These are phyloP conservation scores for Muschampia plurimacula DNA, from an alignment of 2,888 invertebrate genomes.

Conservation along the genomic window DNA sequence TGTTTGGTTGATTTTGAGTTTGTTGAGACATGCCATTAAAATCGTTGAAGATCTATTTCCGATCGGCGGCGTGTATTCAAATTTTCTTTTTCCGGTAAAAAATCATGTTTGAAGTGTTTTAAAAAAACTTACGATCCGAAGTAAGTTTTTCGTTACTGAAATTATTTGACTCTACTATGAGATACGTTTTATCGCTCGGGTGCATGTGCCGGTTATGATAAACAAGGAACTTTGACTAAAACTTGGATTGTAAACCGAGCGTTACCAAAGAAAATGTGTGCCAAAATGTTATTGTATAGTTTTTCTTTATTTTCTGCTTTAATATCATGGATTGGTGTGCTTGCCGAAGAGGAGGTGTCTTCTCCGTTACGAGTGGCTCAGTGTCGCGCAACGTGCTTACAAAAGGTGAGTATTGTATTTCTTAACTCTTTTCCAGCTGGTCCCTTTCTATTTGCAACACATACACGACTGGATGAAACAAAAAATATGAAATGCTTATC, in stretches of 20 bases:
- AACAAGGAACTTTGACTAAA: slow-evolving; percentile 64
- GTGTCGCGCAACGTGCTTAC: slow-evolving; percentile 89
- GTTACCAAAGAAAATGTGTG: slow-evolving; percentile 85
- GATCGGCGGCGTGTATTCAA: slow-evolving; percentile 19
- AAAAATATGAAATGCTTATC: no score
- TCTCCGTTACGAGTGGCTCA: slow-evolving; percentile 90
- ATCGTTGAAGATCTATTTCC: slow-evolving; percentile 12
- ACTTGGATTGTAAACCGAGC: slow-evolving; percentile 62
- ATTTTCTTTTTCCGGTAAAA: slow-evolving; percentile 26
- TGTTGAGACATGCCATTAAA: slow-evolving; percentile 49
- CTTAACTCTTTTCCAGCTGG: neutral
- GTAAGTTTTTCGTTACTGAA: slow-evolving; percentile 56
- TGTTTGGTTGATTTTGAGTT: slow-evolving; percentile 63
- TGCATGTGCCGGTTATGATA: slow-evolving; percentile 79
- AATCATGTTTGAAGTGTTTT: slow-evolving; percentile 38
- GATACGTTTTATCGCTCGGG: slow-evolving; percentile 56
- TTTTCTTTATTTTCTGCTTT: slow-evolving; percentile 76
- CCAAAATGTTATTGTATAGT: slow-evolving; percentile 85
- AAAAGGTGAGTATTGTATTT: slow-evolving; percentile 83
- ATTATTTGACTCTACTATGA: slow-evolving; percentile 67
- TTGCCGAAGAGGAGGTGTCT: slow-evolving; percentile 88
- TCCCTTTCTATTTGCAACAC: neutral
- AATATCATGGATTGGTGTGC: slow-evolving; percentile 80
- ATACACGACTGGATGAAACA: neutral
- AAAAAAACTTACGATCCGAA: slow-evolving; percentile 38